phyloP scores from a whole-genome alignment of 2,113 vertebrate genomes.

The Sinosuthora webbiana region DNA sequence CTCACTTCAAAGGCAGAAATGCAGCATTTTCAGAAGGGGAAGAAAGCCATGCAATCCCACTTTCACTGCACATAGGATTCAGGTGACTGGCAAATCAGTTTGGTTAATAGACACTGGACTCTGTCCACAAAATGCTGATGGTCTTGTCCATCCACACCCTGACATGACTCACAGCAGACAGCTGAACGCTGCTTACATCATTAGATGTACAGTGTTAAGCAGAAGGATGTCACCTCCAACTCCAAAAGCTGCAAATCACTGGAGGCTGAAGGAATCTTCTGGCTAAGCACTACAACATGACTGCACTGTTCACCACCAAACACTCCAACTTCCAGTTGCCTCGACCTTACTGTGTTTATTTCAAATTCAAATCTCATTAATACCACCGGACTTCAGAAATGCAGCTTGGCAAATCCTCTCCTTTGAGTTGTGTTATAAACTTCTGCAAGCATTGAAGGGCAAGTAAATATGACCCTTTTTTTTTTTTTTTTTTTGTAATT shows the following conservation, averaged over 20 bases:
- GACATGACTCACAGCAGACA: background rate
- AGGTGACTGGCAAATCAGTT: background rate
- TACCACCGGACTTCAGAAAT: background rate
- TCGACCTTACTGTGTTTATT: background rate
- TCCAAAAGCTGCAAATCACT: fast-evolving
- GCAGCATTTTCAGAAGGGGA: background rate
- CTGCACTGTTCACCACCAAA: background rate
- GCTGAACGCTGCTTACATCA: background rate
- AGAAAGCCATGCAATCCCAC: background rate
- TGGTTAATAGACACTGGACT: background rate
- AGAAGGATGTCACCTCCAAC: background rate
- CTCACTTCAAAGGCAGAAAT: background rate
- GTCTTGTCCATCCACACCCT: background rate
- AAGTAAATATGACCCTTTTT: background rate
- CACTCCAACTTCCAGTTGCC: too few relatives aligned
- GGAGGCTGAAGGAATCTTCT: background rate
- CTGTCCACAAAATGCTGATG: background rate
- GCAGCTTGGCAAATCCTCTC: background rate
- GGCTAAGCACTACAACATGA: background rate
- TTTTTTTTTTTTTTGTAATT: background rate
- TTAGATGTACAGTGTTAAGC: background rate
- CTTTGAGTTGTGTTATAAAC: background rate
- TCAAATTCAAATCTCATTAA: background rate
- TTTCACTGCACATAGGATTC: background rate
- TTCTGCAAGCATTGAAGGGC: background rate